A percentile compares a stretch with the other conserved stretches of the same genome.
These are phyloP conservation scores for Sinodicranocentrus sp. DNA, from an alignment of 2,888 invertebrate genomes.

Conservation along the genomic window DNA sequence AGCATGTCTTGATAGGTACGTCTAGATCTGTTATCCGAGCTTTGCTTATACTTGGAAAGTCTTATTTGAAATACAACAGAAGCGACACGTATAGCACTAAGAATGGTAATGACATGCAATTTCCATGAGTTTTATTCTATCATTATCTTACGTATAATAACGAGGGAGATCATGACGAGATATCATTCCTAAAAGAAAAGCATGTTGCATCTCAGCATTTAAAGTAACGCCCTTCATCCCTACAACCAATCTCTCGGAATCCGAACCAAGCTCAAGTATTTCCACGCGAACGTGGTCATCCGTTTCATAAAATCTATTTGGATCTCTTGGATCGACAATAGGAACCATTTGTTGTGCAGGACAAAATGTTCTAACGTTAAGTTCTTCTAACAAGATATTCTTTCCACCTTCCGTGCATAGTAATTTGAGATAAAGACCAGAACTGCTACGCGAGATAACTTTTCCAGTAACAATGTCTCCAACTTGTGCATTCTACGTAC, in stretches of 20 bases:
- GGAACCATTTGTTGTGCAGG: constrained; percentile 69
- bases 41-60: constrained; percentile 21
- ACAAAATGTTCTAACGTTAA: constrained; percentile 86
- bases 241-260: constrained; percentile 91
- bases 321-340: constrained; percentile 66
- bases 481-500: constrained; percentile 78
- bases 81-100: too few relatives aligned
- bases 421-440: constrained; percentile 83
- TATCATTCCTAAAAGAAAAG: constrained; percentile 89
- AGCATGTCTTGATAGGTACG: constrained; percentile 89
- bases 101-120: too few relatives aligned
- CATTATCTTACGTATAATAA: constrained; percentile 78
- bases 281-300: constrained; percentile 93
- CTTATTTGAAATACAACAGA: too few relatives aligned
- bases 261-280: constrained; percentile 89
- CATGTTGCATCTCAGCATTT: constrained; percentile 84
- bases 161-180: constrained; percentile 79
- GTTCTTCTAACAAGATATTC: constrained; percentile 90
- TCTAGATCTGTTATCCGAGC: constrained; percentile 80
- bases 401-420: constrained; percentile 89
- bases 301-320: constrained; percentile 84
- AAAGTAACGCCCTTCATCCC: constrained; percentile 90
- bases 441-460: constrained; percentile 78
- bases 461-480: constrained; percentile 79
- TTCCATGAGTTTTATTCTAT: too few relatives aligned